Base-by-base conservation (phyloP, 2,888 invertebrate genomes). In the Spicauda simplicius region DNA sequence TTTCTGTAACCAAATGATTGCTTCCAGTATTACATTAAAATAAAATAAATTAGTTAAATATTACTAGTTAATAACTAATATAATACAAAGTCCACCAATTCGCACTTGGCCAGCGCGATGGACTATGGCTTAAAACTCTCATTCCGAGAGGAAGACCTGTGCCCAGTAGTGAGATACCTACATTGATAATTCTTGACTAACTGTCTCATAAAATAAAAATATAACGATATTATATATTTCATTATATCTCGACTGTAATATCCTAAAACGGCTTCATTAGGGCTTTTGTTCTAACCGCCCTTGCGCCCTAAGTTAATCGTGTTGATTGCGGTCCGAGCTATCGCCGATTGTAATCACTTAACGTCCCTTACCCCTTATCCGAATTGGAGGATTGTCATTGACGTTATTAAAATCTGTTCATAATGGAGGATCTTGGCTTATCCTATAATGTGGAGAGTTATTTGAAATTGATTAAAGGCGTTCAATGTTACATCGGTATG, bases 281-380 rank as follows among this genome's bases (percentile, higher is more conserved):
- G 33, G 53, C 53, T n/a, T 45, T 54, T 30, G 53, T 48, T 30
- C 37, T 59, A 60, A 19, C 54, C 65, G 59, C 59, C 48, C 48
- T 57, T 55, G 52, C 65, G 84, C 85, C 86, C 86, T 82, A 79
- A 81, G 85, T 84, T 90, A 90, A 90, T 90, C 86, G 88, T 83
- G 84, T 82, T 87, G 90, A 89, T 90, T 90, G 88, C 80, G 81
- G 81, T 77, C 77, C 77, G 76, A 81, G 82, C 81, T 80, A 78
- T 77, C 82, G 79, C 78, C 77, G 81, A 85, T 59, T 86, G 86
- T 87, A 90, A 91, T 91, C 87, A 90, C 88, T 91, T 90, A 90
- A 84, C 80, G 85, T 66, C 67, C 60, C 67, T 55, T 67, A 67
- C 56, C 61, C 67, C 56, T 65, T 60, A 60, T 60, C 55, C 60